Evolutionary conservation across 2,888 invertebrate species (phyloP).

Genomic region (Neuroscelio doddi): DNA sequence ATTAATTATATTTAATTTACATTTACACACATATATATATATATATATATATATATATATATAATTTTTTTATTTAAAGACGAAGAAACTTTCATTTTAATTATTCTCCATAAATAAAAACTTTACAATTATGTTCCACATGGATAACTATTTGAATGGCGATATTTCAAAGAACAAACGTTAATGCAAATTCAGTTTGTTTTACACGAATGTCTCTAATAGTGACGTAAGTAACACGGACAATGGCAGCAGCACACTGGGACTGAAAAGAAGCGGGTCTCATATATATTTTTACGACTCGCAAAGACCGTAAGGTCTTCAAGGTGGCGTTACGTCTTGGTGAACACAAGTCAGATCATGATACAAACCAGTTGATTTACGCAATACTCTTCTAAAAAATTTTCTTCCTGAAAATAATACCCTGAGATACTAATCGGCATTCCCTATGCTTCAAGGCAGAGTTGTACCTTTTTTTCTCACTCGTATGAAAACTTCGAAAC

Average conservation of each 20-base stretch:
- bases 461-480: slow-evolving; percentile 37
- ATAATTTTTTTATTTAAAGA: too few species aligned
- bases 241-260: slow-evolving; percentile 27
- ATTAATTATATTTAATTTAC: too few species aligned
- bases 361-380: slow-evolving; percentile 42
- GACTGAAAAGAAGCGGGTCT: slow-evolving; percentile 24
- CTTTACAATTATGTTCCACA: slow-evolving; percentile 9
- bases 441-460: slow-evolving; percentile 33
- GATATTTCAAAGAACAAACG: slow-evolving; percentile 13
- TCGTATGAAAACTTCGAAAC: slow-evolving; percentile 35
- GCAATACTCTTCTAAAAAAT: slow-evolving; percentile 40
- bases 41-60: slow-evolving; percentile 10
- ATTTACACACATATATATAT: too few species aligned
- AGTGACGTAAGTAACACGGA: slow-evolving; percentile 32
- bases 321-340: slow-evolving; percentile 39
- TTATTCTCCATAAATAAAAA: slow-evolving; percentile 4
- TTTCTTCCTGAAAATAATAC: slow-evolving; percentile 44
- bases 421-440: slow-evolving; percentile 40
- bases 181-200: slow-evolving; percentile 34
- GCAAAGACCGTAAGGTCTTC: slow-evolving; percentile 14
- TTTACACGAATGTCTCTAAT: slow-evolving; percentile 33
- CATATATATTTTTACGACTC: slow-evolving; percentile 32
- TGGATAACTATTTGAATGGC: background rate
- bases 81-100: too few species aligned
- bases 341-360: slow-evolving; percentile 43